Conservation (phyloP, 2,113 vertebrate species). For the Rhinogobius similis region DNA sequence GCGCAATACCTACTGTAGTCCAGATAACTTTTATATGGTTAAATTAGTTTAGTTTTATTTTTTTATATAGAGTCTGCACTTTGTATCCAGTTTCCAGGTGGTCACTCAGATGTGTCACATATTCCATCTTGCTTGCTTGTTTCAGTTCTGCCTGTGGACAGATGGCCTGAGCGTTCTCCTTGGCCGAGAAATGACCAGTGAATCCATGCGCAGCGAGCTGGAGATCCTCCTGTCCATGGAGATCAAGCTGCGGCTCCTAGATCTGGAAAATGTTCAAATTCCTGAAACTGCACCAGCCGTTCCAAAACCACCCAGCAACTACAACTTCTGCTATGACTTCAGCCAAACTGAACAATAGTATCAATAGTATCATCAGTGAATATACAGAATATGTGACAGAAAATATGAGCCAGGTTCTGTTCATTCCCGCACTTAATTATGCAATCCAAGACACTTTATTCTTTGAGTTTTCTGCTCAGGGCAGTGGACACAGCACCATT, state of each 20-base stretch:
- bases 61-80: background rate
- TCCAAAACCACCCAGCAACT: conserved; percentile 92
- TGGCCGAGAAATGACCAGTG: conserved; percentile 90
- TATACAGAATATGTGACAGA: conserved; percentile 5
- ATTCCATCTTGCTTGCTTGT: background rate
- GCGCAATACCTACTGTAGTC: background rate
- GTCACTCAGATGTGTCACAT: background rate
- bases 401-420: conserved; percentile 19
- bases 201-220: conserved; percentile 89
- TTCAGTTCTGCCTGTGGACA: conserved; percentile 93
- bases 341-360: conserved; percentile 84
- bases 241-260: conserved; percentile 93
- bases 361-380: conserved; percentile 68
- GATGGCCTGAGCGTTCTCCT: conserved; percentile 91
- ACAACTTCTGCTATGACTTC: conserved; percentile 96
- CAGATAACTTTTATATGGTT: background rate
- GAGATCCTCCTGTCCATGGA: conserved; percentile 96
- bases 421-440: conserved; percentile 25
- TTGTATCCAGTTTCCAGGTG: background rate
- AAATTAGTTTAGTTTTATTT: background rate
- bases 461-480: background rate
- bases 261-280: conserved; percentile 93
- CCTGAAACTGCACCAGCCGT: conserved; percentile 85
- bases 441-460: conserved; percentile 9
- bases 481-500: background rate